These are phyloP conservation scores for Amblyopsis rosae DNA, from an alignment of 2,113 vertebrate genomes.

Conservation along the genomic window DNA sequence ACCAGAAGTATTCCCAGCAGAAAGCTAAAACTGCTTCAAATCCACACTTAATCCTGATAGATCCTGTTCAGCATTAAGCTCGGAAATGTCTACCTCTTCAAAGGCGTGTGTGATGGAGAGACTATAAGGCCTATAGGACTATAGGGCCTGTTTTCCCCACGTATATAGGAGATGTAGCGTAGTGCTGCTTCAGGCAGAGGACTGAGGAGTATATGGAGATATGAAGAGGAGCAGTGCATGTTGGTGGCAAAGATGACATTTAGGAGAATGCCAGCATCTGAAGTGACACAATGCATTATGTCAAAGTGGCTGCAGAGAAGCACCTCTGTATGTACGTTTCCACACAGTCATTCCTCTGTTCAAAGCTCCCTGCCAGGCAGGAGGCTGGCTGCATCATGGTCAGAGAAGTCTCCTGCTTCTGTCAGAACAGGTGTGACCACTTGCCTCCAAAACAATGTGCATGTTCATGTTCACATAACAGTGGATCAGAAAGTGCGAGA, in stretches of 20 bases:
- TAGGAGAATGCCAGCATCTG: slow-evolving; percentile 4
- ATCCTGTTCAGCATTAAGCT: slow-evolving; percentile 73
- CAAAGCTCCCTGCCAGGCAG: no score
- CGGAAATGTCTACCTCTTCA: slow-evolving; percentile 68
- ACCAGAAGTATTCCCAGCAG: slow-evolving; percentile 58
- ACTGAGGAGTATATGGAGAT: background rate
- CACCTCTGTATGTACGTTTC: background rate
- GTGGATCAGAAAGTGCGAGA: no score
- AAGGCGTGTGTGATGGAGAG: slow-evolving; percentile 51
- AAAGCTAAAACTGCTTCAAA: slow-evolving; percentile 65
- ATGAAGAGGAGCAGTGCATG: slow-evolving; percentile 6
- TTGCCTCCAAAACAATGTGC: no score
- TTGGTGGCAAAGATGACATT: slow-evolving; percentile 29
- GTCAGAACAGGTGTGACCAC: no score
- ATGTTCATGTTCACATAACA: no score
- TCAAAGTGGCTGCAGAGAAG: slow-evolving; percentile 33
- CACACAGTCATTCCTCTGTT: no score
- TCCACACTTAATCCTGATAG: slow-evolving; percentile 70
- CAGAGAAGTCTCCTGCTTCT: no score
- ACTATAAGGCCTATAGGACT: slow-evolving; percentile 62
- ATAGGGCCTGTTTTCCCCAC: slow-evolving; percentile 50
- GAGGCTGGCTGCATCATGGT: no score
- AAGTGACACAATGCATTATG: background rate
- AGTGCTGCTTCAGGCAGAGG: slow-evolving; percentile 12
- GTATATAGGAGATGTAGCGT: slow-evolving; percentile 35